phyloP scores from a whole-genome alignment of 2,797 vertebrate species.

The Oceanodroma leucorhoa region DNA sequence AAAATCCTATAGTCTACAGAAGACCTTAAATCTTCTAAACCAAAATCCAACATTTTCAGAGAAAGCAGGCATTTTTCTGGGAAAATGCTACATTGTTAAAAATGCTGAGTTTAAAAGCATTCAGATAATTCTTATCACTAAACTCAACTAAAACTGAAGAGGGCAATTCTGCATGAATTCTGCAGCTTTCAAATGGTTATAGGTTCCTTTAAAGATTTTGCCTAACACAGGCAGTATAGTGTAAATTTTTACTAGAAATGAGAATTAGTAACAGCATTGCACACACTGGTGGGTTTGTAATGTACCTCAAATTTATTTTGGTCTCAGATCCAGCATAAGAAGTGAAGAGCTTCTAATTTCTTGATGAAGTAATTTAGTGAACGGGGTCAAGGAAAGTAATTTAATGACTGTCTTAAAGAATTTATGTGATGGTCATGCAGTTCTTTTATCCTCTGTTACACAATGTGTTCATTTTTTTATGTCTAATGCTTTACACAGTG shows the following conservation, averaged over 20 bases:
- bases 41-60: neutral
- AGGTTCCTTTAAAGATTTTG: neutral
- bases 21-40: neutral
- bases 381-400: neutral
- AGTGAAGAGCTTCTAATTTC: slow-evolving; percentile 5
- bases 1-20: neutral
- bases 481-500: neutral
- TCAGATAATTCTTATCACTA: neutral
- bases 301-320: neutral
- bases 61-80: neutral
- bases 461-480: neutral
- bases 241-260: neutral
- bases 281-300: neutral
- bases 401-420: slow-evolving; percentile 21
- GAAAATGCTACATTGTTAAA: neutral
- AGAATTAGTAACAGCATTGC: neutral
- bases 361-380: slow-evolving; percentile 35
- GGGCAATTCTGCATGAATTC: neutral
- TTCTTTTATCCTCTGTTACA: slow-evolving; percentile 23
- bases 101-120: neutral
- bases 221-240: neutral
- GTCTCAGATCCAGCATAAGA: neutral
- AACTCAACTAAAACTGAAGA: neutral
- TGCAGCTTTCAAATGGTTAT: neutral
- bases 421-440: neutral